phyloP scores from a whole-genome alignment of 2,888 invertebrate genomes.

The Choreutis nemorana region DNA sequence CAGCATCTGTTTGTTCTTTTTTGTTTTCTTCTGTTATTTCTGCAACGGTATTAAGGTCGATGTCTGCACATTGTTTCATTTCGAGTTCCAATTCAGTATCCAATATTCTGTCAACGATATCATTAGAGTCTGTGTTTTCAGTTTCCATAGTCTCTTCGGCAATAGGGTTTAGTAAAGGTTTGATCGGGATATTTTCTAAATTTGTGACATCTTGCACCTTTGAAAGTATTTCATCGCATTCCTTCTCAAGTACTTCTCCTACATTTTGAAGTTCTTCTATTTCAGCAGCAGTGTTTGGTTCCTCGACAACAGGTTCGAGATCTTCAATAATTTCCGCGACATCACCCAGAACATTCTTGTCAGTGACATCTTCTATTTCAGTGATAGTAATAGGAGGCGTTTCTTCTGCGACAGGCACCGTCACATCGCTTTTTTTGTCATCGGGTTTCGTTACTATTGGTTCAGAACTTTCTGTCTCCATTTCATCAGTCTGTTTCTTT shows the following conservation, averaged over 20 bases:
- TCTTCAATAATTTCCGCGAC: slow-evolving; percentile 35
- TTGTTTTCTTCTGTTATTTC: slow-evolving; percentile 19
- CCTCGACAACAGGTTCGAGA: slow-evolving; percentile 42
- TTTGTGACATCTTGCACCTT: slow-evolving; percentile 56
- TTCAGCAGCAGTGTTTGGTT: slow-evolving; percentile 31
- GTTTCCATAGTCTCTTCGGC: slow-evolving; percentile 46
- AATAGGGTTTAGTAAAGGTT: slow-evolving; percentile 41
- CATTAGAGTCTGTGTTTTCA: slow-evolving; percentile 41
- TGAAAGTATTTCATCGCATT: slow-evolving; percentile 55
- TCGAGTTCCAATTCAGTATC: slow-evolving; percentile 45
- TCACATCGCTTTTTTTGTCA: slow-evolving; percentile 9
- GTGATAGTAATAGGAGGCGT: slow-evolving; percentile 22
- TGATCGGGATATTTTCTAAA: slow-evolving; percentile 42
- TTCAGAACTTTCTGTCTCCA: slow-evolving; percentile 20
- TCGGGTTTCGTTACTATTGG: slow-evolving; percentile 18
- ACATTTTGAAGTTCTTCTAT: slow-evolving; percentile 46
- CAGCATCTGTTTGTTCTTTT: slow-evolving; percentile 11
- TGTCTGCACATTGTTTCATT: slow-evolving; percentile 31
- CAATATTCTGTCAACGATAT: slow-evolving; percentile 48
- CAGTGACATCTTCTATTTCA: slow-evolving; percentile 39
- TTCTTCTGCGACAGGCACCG: slow-evolving; percentile 21
- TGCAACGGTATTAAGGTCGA: slow-evolving; percentile 21
- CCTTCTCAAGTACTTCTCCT: slow-evolving; percentile 50
- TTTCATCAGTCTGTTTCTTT: slow-evolving; percentile 30
- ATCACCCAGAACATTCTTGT: slow-evolving; percentile 27